Evolutionary conservation across 2,888 invertebrate species (phyloP).

Genomic region (Acholoe squamosa): DNA sequence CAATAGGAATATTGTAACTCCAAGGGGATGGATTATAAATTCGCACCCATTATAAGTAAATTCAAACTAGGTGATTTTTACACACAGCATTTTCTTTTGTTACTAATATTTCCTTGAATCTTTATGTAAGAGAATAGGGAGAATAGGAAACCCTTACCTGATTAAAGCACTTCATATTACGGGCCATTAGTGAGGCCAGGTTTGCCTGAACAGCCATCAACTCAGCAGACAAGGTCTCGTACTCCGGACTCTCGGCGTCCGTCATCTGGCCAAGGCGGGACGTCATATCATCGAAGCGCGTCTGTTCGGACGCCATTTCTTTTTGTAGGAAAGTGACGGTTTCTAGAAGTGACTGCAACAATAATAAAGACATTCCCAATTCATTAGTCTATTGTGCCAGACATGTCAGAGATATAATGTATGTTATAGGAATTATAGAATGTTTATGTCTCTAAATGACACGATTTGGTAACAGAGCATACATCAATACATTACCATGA

Average conservation of each 20-base stretch:
- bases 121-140: no score
- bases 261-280: slow-evolving; percentile 75
- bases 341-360: slow-evolving; percentile 72
- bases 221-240: slow-evolving; percentile 79
- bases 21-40: neutral
- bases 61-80: no score
- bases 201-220: slow-evolving; percentile 81
- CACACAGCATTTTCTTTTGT: no score
- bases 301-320: slow-evolving; percentile 83
- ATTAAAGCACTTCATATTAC: slow-evolving; percentile 83
- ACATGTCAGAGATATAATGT: no score
- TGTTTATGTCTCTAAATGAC: neutral
- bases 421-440: neutral
- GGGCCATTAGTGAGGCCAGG: slow-evolving; percentile 82
- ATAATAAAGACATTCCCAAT: neutral
- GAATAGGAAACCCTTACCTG: no score
- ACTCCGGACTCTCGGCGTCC: slow-evolving; percentile 77
- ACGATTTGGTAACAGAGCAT: no score
- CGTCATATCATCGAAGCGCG: slow-evolving; percentile 81
- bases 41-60: no score
- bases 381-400: neutral
- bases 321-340: slow-evolving; percentile 82
- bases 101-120: no score
- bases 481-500: no score
- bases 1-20: no score